phyloP scores from a whole-genome alignment of 2,797 vertebrate species.

The Falco columbarius region DNA sequence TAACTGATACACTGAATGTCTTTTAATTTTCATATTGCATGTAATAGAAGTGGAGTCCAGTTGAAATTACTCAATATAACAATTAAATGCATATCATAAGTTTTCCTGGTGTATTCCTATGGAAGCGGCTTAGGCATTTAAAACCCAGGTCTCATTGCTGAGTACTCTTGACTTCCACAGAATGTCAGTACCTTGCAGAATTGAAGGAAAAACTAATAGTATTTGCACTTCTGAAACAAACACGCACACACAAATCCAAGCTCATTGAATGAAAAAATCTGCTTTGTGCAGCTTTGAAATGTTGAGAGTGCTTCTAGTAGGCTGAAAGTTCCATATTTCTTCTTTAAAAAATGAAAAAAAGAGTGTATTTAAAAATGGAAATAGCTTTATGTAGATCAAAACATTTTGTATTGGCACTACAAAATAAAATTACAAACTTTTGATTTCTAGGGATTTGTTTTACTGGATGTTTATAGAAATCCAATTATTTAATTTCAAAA shows the following conservation, averaged over 20 bases:
- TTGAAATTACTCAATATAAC: neutral
- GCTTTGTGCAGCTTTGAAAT: neutral
- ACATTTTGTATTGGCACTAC: neutral
- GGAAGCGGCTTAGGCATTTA: neutral
- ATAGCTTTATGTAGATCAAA: neutral
- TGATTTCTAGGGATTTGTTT: neutral
- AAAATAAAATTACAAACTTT: neutral
- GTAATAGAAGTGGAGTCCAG: neutral
- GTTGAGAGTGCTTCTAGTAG: neutral
- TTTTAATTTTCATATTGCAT: neutral
- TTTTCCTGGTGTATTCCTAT: neutral
- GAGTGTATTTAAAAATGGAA: neutral
- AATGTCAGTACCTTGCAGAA: neutral
- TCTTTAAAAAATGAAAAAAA: neutral
- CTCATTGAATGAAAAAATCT: conserved; percentile 42
- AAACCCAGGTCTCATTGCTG: neutral
- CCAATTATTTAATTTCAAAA: neutral
- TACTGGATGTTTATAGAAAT: neutral
- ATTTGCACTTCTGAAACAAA: conserved; percentile 46
- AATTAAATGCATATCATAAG: neutral
- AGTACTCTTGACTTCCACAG: neutral
- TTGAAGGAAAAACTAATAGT: neutral
- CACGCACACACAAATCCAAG: neutral
- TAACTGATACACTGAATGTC: neutral
- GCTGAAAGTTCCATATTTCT: neutral